A percentile compares a stretch with the other conserved stretches of the same genome.
phyloP scores from a whole-genome alignment of 2,113 vertebrate species.

The Halcyon malimbica region DNA sequence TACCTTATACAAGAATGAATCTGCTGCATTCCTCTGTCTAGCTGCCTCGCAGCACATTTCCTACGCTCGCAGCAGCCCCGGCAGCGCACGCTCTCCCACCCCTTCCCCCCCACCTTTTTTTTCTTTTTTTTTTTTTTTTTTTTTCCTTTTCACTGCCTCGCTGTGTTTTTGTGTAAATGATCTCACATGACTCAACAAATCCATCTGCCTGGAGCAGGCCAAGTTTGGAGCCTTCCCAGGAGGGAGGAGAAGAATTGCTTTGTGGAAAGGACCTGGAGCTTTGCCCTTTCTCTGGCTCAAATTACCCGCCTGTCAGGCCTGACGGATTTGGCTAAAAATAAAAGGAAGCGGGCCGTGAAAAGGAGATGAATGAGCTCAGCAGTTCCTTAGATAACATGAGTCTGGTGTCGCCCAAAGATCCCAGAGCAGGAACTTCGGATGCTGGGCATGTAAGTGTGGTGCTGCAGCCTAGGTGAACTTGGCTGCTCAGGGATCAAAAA shows the following conservation, averaged over 20 bases:
- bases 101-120: slow-evolving; percentile 25
- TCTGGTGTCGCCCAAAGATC: slow-evolving; percentile 72
- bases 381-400: slow-evolving; percentile 79
- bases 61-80: slow-evolving; percentile 65
- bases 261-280: slow-evolving; percentile 86
- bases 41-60: slow-evolving; percentile 81
- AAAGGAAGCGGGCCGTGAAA: slow-evolving; percentile 88
- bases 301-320: slow-evolving; percentile 92
- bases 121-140: not conserved
- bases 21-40: slow-evolving; percentile 82
- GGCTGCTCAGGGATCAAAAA: not conserved
- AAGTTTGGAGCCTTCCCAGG: slow-evolving; percentile 85
- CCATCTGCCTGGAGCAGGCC: slow-evolving; percentile 82
- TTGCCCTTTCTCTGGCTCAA: slow-evolving; percentile 87
- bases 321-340: slow-evolving; percentile 96
- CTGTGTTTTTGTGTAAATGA: slow-evolving; percentile 90
- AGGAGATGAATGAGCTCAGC: slow-evolving; percentile 88
- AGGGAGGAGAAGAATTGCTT: slow-evolving; percentile 88
- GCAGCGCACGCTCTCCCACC: slow-evolving; percentile 48
- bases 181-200: slow-evolving; percentile 99
- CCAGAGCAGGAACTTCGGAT: slow-evolving; percentile 77
- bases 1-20: slow-evolving; percentile 95
- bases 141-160: slow-evolving; percentile 73
- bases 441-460: slow-evolving; percentile 1
- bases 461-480: slow-evolving; percentile 41